These are phyloP conservation scores for Entomobrya multifasciata DNA, from an alignment of 2,888 invertebrate species.

Conservation along the genomic window DNA sequence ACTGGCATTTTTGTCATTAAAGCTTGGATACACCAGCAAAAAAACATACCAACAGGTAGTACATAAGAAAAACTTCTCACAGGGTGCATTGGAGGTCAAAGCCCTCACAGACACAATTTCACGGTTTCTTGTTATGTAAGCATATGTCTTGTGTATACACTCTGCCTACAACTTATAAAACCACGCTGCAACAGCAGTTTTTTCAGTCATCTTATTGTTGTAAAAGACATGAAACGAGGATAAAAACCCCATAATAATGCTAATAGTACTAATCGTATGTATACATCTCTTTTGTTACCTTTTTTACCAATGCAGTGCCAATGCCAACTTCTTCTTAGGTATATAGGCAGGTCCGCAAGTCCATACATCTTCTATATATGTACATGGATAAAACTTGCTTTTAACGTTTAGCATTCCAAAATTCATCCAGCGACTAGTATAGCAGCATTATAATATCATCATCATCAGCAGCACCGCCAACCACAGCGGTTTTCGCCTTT, in stretches of 20 bases:
- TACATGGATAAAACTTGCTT: slow-evolving; percentile 44
- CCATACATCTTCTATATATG: slow-evolving; percentile 44
- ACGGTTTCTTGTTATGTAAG: slow-evolving; percentile 65
- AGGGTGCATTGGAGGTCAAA: slow-evolving; percentile 73
- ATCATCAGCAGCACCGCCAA: slow-evolving; percentile 1
- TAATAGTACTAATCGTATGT: slow-evolving; percentile 8
- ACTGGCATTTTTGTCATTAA: slow-evolving; percentile 18
- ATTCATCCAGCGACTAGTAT: slow-evolving; percentile 63
- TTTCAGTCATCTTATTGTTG: slow-evolving; percentile 20
- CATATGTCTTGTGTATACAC: not conserved
- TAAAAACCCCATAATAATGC: slow-evolving; percentile 29
- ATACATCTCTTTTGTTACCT: not conserved
- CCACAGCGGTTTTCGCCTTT: slow-evolving; percentile 38
- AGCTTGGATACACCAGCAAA: slow-evolving; percentile 12
- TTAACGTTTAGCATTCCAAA: slow-evolving; percentile 63
- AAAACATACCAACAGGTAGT: slow-evolving; percentile 37
- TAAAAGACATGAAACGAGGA: slow-evolving; percentile 13
- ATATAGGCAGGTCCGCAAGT: slow-evolving; percentile 26
- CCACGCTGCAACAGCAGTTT: slow-evolving; percentile 1
- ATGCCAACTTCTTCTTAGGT: slow-evolving; percentile 45
- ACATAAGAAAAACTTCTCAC: slow-evolving; percentile 69
- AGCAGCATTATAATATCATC: slow-evolving; percentile 20
- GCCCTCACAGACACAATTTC: slow-evolving; percentile 74
- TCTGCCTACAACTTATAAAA: too few species aligned
- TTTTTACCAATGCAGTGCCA: slow-evolving; percentile 10